phyloP scores from a whole-genome alignment of 2,797 vertebrate genomes.

The Esox lucius region DNA sequence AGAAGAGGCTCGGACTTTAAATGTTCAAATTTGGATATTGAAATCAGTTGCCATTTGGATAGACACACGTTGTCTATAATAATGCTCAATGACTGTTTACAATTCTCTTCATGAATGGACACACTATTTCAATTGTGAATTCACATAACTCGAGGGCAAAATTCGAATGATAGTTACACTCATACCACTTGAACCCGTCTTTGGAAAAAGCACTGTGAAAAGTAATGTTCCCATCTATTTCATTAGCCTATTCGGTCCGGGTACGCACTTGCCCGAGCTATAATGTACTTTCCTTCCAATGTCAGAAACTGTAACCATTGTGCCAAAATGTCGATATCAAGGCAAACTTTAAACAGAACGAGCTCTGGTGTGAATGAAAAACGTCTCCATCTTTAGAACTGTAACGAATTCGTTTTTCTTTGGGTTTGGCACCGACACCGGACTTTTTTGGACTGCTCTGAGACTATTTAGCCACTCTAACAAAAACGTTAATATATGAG shows the following conservation, averaged over 20 bases:
- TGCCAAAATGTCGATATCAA: conserved; percentile 28
- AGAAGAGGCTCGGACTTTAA: background rate
- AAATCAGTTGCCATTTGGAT: background rate
- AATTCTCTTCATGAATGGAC: conserved; percentile 8
- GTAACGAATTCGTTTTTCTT: conserved; percentile 50
- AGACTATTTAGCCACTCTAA: conserved; percentile 33
- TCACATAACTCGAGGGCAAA: conserved; percentile 5
- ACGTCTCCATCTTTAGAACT: conserved; percentile 30
- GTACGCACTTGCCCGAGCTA: conserved; percentile 22
- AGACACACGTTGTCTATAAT: background rate
- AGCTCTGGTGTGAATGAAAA: conserved; percentile 26
- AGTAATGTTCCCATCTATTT: conserved; percentile 34
- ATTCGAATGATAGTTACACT: conserved; percentile 9
- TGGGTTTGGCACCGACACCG: conserved; percentile 22
- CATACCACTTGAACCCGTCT: too few relatives aligned
- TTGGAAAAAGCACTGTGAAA: conserved; percentile 18
- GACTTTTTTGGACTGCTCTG: background rate
- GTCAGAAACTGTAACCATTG: conserved; percentile 19
- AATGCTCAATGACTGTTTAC: conserved; percentile 20
- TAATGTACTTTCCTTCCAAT: conserved; percentile 28
- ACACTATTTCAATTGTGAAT: background rate
- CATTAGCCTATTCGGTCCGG: background rate
- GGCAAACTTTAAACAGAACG: conserved; percentile 29
- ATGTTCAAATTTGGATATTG: background rate
- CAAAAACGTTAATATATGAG: conserved; percentile 28